Evolutionary conservation across 2,797 vertebrate genomes (phyloP).

Genomic region (Euthynnus affinis): DNA sequence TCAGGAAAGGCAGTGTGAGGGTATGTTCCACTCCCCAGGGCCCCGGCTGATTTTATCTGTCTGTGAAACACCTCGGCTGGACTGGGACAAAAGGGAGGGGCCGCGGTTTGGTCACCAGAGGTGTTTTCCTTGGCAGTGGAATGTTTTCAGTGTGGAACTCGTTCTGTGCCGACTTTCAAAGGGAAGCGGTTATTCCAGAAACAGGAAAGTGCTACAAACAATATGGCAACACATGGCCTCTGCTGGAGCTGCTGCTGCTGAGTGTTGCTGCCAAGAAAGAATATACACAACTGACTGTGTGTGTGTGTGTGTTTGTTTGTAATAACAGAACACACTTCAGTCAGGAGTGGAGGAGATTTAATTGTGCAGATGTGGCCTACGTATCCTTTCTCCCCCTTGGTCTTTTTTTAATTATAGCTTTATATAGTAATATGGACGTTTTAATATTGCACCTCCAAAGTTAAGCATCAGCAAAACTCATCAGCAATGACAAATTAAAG

Average conservation of each 20-base stretch:
- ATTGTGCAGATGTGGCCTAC: slow-evolving; percentile 70
- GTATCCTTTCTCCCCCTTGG: slow-evolving; percentile 20
- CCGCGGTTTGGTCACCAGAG: slow-evolving; percentile 73
- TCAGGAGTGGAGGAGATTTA: slow-evolving; percentile 40
- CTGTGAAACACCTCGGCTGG: slow-evolving; percentile 75
- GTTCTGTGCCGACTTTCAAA: slow-evolving; percentile 76
- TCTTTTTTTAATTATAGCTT: slow-evolving; percentile 55
- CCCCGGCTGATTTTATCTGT: slow-evolving; percentile 74
- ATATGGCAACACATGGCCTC: slow-evolving; percentile 77
- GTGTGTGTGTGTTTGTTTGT: slow-evolving; percentile 51
- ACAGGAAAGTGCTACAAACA: slow-evolving; percentile 88
- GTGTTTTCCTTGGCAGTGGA: slow-evolving; percentile 87
- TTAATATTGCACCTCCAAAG: slow-evolving; percentile 39
- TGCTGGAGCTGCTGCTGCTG: slow-evolving; percentile 66
- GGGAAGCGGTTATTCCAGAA: slow-evolving; percentile 82
- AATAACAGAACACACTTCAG: slow-evolving; percentile 50
- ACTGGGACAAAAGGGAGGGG: slow-evolving; percentile 77
- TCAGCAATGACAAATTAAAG: slow-evolving; percentile 45
- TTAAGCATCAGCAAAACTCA: slow-evolving; percentile 35
- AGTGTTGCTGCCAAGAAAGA: slow-evolving; percentile 63
- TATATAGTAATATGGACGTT: slow-evolving; percentile 36
- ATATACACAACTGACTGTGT: slow-evolving; percentile 46
- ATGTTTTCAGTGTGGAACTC: slow-evolving; percentile 81
- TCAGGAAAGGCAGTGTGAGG: slow-evolving; percentile 61
- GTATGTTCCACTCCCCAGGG: slow-evolving; percentile 75